Conservation (phyloP, 2,797 vertebrate genomes). For the Argya squamiceps region DNA sequence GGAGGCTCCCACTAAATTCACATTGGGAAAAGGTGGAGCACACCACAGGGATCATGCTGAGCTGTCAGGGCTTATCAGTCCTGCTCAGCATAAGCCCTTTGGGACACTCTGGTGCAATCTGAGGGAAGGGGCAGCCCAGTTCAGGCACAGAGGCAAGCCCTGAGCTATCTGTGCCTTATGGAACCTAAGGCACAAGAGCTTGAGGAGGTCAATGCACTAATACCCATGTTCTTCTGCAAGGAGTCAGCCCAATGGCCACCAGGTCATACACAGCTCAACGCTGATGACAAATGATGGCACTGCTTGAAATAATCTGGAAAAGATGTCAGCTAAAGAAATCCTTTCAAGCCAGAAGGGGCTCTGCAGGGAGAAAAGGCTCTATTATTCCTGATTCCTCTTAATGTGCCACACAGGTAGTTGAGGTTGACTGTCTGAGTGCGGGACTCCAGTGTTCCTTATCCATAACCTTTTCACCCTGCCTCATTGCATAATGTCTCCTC, state of each 20-base stretch:
- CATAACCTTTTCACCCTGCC: neutral
- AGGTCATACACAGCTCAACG: fast-evolving
- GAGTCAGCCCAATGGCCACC: neutral
- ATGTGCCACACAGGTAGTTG: neutral
- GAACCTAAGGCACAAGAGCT: neutral
- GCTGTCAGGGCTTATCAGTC: neutral
- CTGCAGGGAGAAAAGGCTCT: neutral
- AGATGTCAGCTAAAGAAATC: neutral
- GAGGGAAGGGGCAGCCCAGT: fast-evolving
- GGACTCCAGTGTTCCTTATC: neutral
- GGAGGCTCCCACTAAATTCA: neutral
- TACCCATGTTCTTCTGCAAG: neutral
- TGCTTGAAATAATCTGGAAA: neutral
- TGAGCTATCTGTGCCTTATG: neutral
- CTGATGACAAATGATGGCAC: neutral
- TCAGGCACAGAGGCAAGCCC: neutral
- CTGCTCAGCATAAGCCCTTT: neutral
- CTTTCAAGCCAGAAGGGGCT: neutral
- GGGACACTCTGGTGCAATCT: neutral
- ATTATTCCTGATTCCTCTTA: neutral
- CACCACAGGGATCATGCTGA: neutral
- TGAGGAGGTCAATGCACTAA: neutral
- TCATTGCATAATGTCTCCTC: neutral
- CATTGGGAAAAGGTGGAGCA: neutral
- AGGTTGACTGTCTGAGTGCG: neutral